Evolutionary conservation across 2,888 invertebrate species (phyloP), one percentile per base, ranked within the genome.

Genomic region (Onchidella celtica): DNA sequence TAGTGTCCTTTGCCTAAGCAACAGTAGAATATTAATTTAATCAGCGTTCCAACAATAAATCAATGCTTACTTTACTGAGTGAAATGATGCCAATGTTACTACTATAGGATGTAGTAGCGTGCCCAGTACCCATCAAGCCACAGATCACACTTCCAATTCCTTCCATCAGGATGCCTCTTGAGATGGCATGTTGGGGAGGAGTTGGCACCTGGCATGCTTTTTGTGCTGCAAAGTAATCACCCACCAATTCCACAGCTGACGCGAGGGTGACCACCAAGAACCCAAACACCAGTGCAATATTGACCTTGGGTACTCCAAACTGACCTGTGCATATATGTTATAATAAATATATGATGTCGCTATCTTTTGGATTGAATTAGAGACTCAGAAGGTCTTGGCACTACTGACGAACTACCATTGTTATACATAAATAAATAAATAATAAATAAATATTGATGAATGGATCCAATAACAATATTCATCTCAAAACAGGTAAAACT

Each of bases 51-150:
- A 2, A 17, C 21, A 14, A 24, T 9, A n/a, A 61, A n/a, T n/a
- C n/a, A n/a, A 6, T 0, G 11, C 38, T 47, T 89, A 96, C 97
- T 94, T 96, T 96, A 6, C 97, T 97, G 6, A 97, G 96, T 63
- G 97, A 97, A 86, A 97, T 97, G 0, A 97, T 97, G 0, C 97
- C 97, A 40, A 97, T 97, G 92, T 97, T 97, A 92, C 97, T 97
- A 70, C 97, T 97, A 90, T 97, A 97, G 1, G 97, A 97, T 86
- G 97, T 97, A 66, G 97, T 97, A 0, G 97, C 97, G 88, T 97
- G 97, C 0, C 97, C 97, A 38, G 96, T 96, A 17, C 97, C 97
- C 95, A 97, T 96, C 3, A 97, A 94, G 0, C 97, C 97, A 0
- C 97, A 97, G 47, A 97, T 93, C 77, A 97, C 94, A 0, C 97